These are phyloP conservation scores for Reticulitermes speratus DNA, from an alignment of 1,140 invertebrate genomes.

Conservation along the genomic window DNA sequence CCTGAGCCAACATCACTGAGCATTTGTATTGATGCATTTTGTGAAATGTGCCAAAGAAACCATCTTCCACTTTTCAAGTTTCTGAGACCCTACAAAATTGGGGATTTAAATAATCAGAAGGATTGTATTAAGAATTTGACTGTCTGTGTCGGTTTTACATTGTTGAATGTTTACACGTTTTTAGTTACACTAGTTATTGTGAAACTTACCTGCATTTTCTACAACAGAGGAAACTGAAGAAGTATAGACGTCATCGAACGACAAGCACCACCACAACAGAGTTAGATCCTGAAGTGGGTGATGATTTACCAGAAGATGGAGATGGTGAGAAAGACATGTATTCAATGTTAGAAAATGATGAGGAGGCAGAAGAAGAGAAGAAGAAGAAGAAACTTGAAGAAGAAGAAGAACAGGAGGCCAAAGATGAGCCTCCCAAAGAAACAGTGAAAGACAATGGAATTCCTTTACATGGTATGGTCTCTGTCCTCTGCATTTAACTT, in stretches of 20 bases:
- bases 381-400: slow-evolving; percentile 8
- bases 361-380: slow-evolving; percentile 26
- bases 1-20: too few relatives aligned
- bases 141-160: too few relatives aligned
- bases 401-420: background rate
- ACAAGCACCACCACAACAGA: slow-evolving; percentile 29
- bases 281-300: slow-evolving; percentile 11
- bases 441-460: slow-evolving; percentile 21
- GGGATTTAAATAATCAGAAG: too few relatives aligned
- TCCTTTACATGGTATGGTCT: slow-evolving; percentile 14
- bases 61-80: too few relatives aligned
- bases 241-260: slow-evolving; percentile 15
- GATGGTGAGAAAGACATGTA: slow-evolving; percentile 26
- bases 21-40: too few relatives aligned
- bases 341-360: slow-evolving; percentile 30
- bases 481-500: too few relatives aligned
- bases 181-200: too few relatives aligned
- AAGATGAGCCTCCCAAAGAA: slow-evolving; percentile 10
- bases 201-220: background rate
- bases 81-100: too few relatives aligned
- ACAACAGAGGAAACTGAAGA: slow-evolving; percentile 28
- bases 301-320: background rate
- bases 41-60: too few relatives aligned
- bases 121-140: too few relatives aligned
- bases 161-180: too few relatives aligned